Base-by-base conservation (phyloP, 2,888 invertebrate species). In the Phymatocera aterrima region DNA sequence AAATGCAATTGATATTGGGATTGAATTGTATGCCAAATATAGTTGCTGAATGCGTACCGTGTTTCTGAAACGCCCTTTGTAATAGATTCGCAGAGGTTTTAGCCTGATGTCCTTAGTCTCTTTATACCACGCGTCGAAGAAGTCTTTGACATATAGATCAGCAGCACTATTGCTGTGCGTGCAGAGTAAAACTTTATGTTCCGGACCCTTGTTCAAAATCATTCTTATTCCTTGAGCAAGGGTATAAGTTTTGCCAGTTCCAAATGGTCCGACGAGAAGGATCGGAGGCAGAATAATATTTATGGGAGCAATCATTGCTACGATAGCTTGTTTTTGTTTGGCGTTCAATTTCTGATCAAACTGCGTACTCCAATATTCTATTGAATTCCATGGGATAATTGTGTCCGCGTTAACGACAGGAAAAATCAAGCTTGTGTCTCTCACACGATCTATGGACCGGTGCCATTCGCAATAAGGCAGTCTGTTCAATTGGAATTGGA, bases 121-220 rank as follows among this genome's bases (percentile, higher is more conserved):
- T 85, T 94, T 94, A 34, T 95, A 94, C 93, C 95, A 95, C 0
- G 94, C 94, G 91, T 96, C 95, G 78, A 97, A 92, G 89, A 96
- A 97, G 85, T 97, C 96, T 86, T 95, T 95, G 54, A 97, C 95
- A 86, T 97, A 97, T 79, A 96, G 91, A 91, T 97, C 96, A 10
- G 96, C 96, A 15, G 96, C 96, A 85, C 96, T 96, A 91, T 97
- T 97, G 70, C 96, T 96, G 91, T 97, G 96, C 2, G 97, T 97
- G 88, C 97, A 97, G 77, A 97, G 94, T 81, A 97, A 92, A 77
- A 97, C 94, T 85, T 94, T 93, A 34, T 94, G 93, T 24, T 93
- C 92, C 0, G 93, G 91, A 84, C 95, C 94, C 0, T 95, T 95
- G 83, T 93, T 92, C 8, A 90, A 79, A 28, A 89, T 81, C 8